These are phyloP conservation scores for Helicoverpa zea DNA, from an alignment of 1,140 invertebrate genomes.

Conservation along the genomic window DNA sequence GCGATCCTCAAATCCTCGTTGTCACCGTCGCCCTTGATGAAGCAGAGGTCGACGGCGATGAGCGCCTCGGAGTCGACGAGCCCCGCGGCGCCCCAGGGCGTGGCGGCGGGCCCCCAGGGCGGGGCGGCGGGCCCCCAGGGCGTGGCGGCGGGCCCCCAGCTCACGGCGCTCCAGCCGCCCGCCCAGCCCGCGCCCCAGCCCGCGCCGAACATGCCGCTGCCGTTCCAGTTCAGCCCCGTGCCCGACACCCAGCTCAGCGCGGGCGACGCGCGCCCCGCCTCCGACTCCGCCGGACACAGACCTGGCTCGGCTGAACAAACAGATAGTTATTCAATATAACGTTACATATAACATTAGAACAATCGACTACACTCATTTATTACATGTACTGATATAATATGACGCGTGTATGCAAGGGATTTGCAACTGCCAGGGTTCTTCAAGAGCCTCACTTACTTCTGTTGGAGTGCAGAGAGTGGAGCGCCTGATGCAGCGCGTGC, in stretches of 20 bases:
- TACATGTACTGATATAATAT: too few species aligned
- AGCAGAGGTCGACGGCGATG: slow-evolving; percentile 93
- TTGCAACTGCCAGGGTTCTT: too few species aligned
- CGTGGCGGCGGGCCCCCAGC: slow-evolving; percentile 51
- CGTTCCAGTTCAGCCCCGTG: slow-evolving; percentile 49
- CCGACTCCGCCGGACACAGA: slow-evolving; percentile 41
- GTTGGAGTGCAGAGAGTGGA: slow-evolving; percentile 64
- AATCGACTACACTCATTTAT: too few species aligned
- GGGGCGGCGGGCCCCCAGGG: slow-evolving; percentile 70
- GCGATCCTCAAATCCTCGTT: slow-evolving; percentile 91
- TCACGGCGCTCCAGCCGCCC: slow-evolving; percentile 47
- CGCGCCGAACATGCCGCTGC: slow-evolving; percentile 40
- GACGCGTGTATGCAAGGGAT: too few species aligned
- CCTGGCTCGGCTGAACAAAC: slow-evolving; percentile 1
- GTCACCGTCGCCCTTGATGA: slow-evolving; percentile 89
- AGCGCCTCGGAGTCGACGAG: slow-evolving; percentile 93
- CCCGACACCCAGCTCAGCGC: slow-evolving; percentile 59
- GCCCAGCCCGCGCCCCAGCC: slow-evolving; percentile 46
- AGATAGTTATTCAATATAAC: not conserved
- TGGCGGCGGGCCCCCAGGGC: slow-evolving; percentile 53
- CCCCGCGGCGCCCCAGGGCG: slow-evolving; percentile 72
- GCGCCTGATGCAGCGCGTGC: slow-evolving; percentile 67
- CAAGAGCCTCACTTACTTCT: slow-evolving; percentile 1
- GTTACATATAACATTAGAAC: too few species aligned
- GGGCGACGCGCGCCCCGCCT: slow-evolving; percentile 60